Base-by-base conservation (phyloP, 2,113 vertebrate genomes). In the Chaetodon auriga region DNA sequence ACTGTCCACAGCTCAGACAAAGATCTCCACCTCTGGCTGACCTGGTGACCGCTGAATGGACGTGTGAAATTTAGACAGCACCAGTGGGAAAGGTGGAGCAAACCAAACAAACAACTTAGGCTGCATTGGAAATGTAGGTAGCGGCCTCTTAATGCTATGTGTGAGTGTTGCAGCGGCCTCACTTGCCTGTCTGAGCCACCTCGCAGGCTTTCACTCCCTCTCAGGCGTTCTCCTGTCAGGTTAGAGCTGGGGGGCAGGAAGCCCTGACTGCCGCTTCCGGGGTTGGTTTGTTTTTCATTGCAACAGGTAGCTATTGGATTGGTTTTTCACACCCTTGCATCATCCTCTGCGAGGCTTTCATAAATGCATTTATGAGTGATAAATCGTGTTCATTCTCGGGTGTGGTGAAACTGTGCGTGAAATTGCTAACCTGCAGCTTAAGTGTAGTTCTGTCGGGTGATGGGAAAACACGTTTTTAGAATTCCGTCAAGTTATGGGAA, bases 291-390 rank as follows among this genome's bases (percentile, higher is more conserved):
- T 83, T 82, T 81, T 75, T 46, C 15, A 58, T 54, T 76, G 78
- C 80, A 87, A 62, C 86, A 88, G 79, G 80, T 90, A 71, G 87
- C 75, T 36, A 55, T 25, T 75, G 57, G 75, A 10, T 78, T 74
- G 71, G 63, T 58, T 89, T 89, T 90, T 77, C 86, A 90, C 48
- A 46, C n/a, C 23, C 66, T 90, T 92, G 89, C 92, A 78, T 93
- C 91, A 90, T 75, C 81, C 45, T 9, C 60, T 68, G 41, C 30
- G 13, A 45, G 53, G n/a, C 64, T 55, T 77, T 81, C 71, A 82
- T 88, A n/a, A 82, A 88, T 81, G 57, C 23, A 90, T 89, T 80
- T 15, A 88, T 77, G 82, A 83, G 75, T 58, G 63, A 75, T 75
- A 30, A 25, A 74, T 86, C 57, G 84, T 74, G 48, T 76, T 73